A percentile compares a stretch with the other conserved stretches of the same genome.
phyloP scores from a whole-genome alignment of 2,888 invertebrate species.

The Drosophila infuscata region DNA sequence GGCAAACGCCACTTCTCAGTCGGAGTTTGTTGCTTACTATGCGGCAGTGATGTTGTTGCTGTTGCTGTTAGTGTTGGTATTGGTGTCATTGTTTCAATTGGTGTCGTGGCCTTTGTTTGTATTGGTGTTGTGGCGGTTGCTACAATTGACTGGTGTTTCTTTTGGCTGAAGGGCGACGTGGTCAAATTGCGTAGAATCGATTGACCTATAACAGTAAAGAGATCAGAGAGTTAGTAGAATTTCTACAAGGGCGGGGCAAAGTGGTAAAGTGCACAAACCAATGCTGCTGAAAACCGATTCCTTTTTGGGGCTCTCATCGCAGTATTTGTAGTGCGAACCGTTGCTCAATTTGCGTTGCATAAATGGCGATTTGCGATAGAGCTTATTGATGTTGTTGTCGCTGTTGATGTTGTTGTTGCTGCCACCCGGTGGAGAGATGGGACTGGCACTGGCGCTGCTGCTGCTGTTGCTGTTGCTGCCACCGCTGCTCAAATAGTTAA shows the following conservation, averaged over 20 bases:
- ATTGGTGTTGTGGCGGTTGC: slow-evolving; percentile 42
- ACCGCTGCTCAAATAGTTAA: slow-evolving; percentile 57
- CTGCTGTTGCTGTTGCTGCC: slow-evolving; percentile 33
- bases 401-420: slow-evolving; percentile 12
- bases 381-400: slow-evolving; percentile 61
- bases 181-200: slow-evolving; percentile 84
- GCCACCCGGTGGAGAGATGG: slow-evolving; percentile 56
- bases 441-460: slow-evolving; percentile 48
- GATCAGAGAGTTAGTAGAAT: neutral
- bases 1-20: slow-evolving; percentile 60
- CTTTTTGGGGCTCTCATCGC: slow-evolving; percentile 83
- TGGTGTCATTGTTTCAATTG: slow-evolving; percentile 45
- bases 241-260: neutral
- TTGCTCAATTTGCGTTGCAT: slow-evolving; percentile 83
- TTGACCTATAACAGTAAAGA: slow-evolving; percentile 72
- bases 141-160: slow-evolving; percentile 71
- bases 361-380: slow-evolving; percentile 84
- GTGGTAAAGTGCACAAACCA: slow-evolving; percentile 62
- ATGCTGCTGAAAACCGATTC: slow-evolving; percentile 84
- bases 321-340: slow-evolving; percentile 66
- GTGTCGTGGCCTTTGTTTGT: slow-evolving; percentile 23
- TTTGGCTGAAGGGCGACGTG: slow-evolving; percentile 84
- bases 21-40: slow-evolving; percentile 39
- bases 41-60: slow-evolving; percentile 51
- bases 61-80: slow-evolving; percentile 30